Evolutionary conservation across 1,140 invertebrate species (phyloP), one percentile per base, ranked within the genome.

Genomic region (Drosophila kepulauana): DNA sequence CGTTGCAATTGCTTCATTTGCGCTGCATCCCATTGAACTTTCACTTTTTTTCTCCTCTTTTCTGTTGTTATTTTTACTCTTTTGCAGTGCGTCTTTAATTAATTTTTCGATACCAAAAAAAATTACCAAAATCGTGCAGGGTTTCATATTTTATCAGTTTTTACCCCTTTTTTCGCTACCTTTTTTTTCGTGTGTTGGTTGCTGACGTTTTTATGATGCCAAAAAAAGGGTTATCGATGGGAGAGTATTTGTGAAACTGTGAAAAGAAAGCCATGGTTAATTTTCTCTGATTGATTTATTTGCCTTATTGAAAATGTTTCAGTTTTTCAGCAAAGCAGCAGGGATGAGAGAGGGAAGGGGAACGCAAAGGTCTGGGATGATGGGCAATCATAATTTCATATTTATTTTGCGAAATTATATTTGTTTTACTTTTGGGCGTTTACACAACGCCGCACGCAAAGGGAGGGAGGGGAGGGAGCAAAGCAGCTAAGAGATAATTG

Each of bases 361-460:
- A 13, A 10, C 33, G 16, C 8, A 51, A n/a, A 20, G 62, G 49
- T 43, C 33, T 43, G 20, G 38, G 48, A 35, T 64, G 46, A 61
- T 63, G 51, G 61, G 74, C 78, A 86, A 78, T 89, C 85, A 88
- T 88, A 88, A 89, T 85, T 88, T 81, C 74, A 78, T 88, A 89
- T 88, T 89, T 88, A 81, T 66, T 76, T 76, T 79, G 75, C 68
- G 69, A 89, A 88, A 88, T 79, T 62, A 75, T 84, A 74, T 88
- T 88, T 89, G 81, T 69, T 88, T 88, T 81, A 75, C 41, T 75
- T 81, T 68, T 57, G 69, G 72, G 75, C 59, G 54, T 67, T 48
- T 71, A 38, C 49, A 38, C 62, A 59, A 15, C 43, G 65, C 20
- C 20, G 20, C 20, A 25, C 41, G 20, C 33, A 38, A 30, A n/a